Evolutionary conservation across 2,888 invertebrate genomes (phyloP).

Genomic region (Lymantria monacha): DNA sequence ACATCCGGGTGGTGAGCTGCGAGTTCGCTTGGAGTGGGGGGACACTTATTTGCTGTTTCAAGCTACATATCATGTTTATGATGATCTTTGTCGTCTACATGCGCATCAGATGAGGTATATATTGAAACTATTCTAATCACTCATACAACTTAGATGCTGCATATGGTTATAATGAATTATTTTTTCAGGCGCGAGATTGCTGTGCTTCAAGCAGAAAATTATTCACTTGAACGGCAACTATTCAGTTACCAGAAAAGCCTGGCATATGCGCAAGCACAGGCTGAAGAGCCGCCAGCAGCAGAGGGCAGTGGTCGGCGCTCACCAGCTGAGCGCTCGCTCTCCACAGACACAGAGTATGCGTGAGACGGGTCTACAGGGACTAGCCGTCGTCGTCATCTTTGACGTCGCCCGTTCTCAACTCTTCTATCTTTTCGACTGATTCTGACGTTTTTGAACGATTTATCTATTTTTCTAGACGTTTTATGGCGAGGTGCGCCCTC

Average conservation of each 20-base stretch:
- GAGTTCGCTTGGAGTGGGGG: slow-evolving; percentile 91
- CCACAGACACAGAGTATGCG: slow-evolving; percentile 89
- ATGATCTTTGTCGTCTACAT: slow-evolving; percentile 90
- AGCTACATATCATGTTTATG: slow-evolving; percentile 91
- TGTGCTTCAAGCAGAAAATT: slow-evolving; percentile 91
- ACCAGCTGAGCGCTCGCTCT: slow-evolving; percentile 82
- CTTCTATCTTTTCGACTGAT: slow-evolving; percentile 78
- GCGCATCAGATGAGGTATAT: slow-evolving; percentile 91
- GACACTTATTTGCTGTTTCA: slow-evolving; percentile 91
- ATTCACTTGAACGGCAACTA: slow-evolving; percentile 90
- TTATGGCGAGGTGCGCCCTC: slow-evolving; percentile 80
- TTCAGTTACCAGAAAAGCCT: slow-evolving; percentile 92
- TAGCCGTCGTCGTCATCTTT: slow-evolving; percentile 41
- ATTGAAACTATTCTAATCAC: neutral
- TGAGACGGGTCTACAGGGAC: slow-evolving; percentile 67
- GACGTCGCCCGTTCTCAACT: slow-evolving; percentile 53
- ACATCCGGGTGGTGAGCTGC: slow-evolving; percentile 87
- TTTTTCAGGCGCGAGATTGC: slow-evolving; percentile 87
- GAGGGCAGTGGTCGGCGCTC: slow-evolving; percentile 68
- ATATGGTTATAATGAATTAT: neutral
- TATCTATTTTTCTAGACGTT: slow-evolving; percentile 82
- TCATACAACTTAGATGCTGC: neutral
- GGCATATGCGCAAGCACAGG: slow-evolving; percentile 86
- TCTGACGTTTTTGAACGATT: slow-evolving; percentile 81
- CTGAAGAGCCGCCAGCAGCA: slow-evolving; percentile 70